Conservation (phyloP, 1,140 invertebrate species). For the Nephotettix cincticeps region DNA sequence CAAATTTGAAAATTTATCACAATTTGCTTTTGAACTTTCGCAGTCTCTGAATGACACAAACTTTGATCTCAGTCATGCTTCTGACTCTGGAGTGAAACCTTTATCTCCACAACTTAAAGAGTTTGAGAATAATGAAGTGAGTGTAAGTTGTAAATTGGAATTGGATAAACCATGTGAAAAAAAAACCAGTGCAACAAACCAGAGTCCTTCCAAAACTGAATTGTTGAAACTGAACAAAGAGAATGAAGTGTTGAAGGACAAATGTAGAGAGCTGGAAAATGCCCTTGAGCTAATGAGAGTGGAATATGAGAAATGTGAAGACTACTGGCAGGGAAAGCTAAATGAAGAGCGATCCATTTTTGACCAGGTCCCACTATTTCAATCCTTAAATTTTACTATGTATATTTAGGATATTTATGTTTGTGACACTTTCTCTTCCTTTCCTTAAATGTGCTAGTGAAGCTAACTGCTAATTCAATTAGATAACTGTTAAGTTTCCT, state of each 20-base stretch:
- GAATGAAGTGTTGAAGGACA: slow-evolving; percentile 53
- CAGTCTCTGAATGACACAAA: slow-evolving; percentile 11
- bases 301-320: slow-evolving; percentile 81
- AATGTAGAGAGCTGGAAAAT: slow-evolving; percentile 65
- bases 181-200: neutral
- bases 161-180: neutral
- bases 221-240: slow-evolving; percentile 44
- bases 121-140: neutral
- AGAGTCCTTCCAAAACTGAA: neutral
- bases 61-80: neutral
- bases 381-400: neutral
- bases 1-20: slow-evolving; percentile 20
- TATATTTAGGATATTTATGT: neutral
- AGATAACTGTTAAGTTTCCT: too few relatives aligned
- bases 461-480: too few relatives aligned
- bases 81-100: neutral
- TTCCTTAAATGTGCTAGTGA: too few relatives aligned
- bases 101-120: slow-evolving; percentile 7
- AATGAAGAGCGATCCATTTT: slow-evolving; percentile 73
- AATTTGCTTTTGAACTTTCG: slow-evolving; percentile 19
- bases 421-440: too few relatives aligned
- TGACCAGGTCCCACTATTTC: slow-evolving; percentile 52
- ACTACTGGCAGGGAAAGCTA: slow-evolving; percentile 78
- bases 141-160: neutral
- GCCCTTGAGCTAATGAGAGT: slow-evolving; percentile 68